A percentile compares a stretch with the other conserved stretches of the same genome.
These are phyloP conservation scores for Kryptolebias marmoratus DNA, from an alignment of 2,113 vertebrate species.

Conservation along the genomic window DNA sequence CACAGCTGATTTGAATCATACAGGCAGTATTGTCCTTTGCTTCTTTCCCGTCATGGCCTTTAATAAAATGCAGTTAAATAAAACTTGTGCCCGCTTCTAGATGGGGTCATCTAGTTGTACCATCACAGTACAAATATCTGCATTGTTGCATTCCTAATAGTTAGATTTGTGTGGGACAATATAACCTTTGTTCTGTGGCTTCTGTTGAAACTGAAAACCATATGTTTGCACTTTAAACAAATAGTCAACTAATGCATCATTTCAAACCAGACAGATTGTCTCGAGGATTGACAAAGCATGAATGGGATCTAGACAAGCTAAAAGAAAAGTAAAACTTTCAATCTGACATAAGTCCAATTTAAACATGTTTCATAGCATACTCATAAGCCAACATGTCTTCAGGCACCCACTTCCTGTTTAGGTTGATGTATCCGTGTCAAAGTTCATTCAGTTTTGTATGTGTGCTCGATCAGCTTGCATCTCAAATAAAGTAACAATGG, in stretches of 20 bases:
- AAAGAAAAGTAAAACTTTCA: neutral
- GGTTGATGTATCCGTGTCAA: neutral
- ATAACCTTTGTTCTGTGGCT: neutral
- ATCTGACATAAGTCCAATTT: too few relatives aligned
- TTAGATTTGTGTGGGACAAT: neutral
- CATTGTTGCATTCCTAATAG: neutral
- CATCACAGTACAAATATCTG: too few relatives aligned
- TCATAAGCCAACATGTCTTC: neutral
- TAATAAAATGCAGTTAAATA: too few relatives aligned
- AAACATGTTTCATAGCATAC: neutral
- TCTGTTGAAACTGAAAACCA: neutral
- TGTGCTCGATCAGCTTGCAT: neutral
- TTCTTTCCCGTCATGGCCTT: too few relatives aligned
- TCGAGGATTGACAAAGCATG: neutral
- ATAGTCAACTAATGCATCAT: neutral
- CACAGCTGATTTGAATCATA: too few relatives aligned
- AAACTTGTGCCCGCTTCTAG: too few relatives aligned
- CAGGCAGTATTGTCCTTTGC: too few relatives aligned
- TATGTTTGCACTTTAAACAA: neutral
- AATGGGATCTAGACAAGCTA: neutral
- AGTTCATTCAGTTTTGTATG: slow-evolving; percentile 9
- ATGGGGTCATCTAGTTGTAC: too few relatives aligned
- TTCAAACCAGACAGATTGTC: neutral
- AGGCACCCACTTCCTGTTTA: neutral
- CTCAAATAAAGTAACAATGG: slow-evolving; percentile 16